Base-by-base conservation (phyloP, 2,797 vertebrate species). In the Girardinus metallicus region DNA sequence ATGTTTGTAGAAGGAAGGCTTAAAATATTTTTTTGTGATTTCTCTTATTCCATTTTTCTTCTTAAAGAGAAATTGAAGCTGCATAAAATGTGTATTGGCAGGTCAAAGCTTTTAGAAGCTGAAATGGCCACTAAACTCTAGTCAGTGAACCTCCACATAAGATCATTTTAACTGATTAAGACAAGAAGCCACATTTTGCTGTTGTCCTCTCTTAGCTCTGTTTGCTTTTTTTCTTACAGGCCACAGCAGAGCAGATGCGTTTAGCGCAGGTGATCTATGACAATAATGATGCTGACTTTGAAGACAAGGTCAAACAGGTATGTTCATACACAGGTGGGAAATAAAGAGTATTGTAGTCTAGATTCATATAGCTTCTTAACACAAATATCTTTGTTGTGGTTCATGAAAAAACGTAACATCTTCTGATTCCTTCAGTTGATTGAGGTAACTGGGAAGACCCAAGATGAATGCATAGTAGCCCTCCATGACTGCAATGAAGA, bases 221-320 rank as follows among this genome's bases (percentile, higher is more conserved):
- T 87, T 83, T 85, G 3, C 94, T 95, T 77, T 15, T 15, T 81
- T 83, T 5, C 94, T 95, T 76, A 11, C 87, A 99, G 98, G 97
- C 98, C 91, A 99, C 98, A 95, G 98, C 97, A 89, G 98, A 99
- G 97, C 98, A 99, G 94, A 98, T 99, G 91, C 98, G 97, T 91
- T 96, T 99, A 1, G 98, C 98, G 92, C 97, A 99, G 91, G 94
- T 99, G 96, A 99, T 99, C 92, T 98, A 97, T 0, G 98, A 99
- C 95, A 98, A 99, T 96, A 99, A 97, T 7, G 97, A 99, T 73
- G 92, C 96, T 78, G 98, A 99, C 92, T 99, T 99, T 95, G 98
- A 99, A 94, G 97, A 96, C 91, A 99, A 99, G 94, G 97, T 99
- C 90, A 98, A 99, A 94, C 98, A 99, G 96, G 99, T 72, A 62